Conservation (phyloP, 2,888 invertebrate species). For the Lymantria monacha region DNA sequence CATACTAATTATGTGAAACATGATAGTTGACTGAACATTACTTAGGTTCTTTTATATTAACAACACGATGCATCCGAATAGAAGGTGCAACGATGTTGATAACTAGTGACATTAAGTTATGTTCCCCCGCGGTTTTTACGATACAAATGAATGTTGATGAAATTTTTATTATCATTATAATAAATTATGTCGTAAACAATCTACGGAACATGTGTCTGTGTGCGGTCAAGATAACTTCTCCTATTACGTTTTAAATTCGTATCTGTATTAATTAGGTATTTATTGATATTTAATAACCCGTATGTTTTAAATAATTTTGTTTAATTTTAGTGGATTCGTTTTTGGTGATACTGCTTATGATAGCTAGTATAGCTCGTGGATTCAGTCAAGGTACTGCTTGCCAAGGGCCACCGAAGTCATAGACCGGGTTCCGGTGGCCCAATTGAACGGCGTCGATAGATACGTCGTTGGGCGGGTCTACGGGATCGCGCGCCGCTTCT, state of each 20-base stretch:
- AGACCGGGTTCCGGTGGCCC: too few species aligned
- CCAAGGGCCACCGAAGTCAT: too few species aligned
- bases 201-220: background rate
- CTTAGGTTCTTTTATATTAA: background rate
- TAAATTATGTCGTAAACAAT: conserved; percentile 21
- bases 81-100: background rate
- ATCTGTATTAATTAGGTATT: background rate
- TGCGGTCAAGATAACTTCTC: background rate
- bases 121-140: conserved; percentile 27
- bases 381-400: too few species aligned
- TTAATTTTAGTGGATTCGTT: background rate
- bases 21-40: background rate
- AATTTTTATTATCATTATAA: conserved; percentile 27
- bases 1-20: background rate
- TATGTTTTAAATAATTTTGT: background rate
- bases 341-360: background rate
- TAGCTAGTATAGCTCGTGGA: too few species aligned
- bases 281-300: background rate
- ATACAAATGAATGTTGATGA: conserved; percentile 29
- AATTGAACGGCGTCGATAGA: too few species aligned
- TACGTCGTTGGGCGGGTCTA: too few species aligned
- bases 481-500: too few species aligned
- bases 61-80: background rate
- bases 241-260: background rate
- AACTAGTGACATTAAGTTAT: conserved; percentile 6